Percentiles rank a stretch among this genome's conserved stretches.
Conservation (phyloP, 1,140 invertebrate genomes). For the Caenorhabditis elegans region DNA sequence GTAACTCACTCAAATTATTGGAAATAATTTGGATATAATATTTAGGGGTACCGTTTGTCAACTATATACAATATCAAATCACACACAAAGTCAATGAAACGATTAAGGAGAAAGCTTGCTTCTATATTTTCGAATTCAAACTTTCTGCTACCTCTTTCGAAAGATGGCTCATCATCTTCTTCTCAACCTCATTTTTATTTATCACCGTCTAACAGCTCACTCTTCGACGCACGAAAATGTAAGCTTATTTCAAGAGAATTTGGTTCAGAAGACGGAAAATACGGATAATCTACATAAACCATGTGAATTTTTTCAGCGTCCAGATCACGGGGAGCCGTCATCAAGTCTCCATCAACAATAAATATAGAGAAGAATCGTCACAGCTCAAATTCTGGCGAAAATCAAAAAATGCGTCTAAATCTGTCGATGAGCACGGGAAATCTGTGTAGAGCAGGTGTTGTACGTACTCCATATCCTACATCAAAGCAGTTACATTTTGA, state of each 20-base stretch:
- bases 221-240: background rate
- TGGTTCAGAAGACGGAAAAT: background rate
- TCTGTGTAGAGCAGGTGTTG: background rate
- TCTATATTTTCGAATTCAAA: background rate
- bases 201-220: slow-evolving; percentile 22
- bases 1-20: background rate
- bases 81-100: slow-evolving; percentile 34
- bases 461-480: background rate
- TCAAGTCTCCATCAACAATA: background rate
- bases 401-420: background rate
- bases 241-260: too few relatives aligned
- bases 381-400: background rate
- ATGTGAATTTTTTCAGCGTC: background rate
- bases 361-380: background rate
- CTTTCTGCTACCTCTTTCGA: background rate
- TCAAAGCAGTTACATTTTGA: background rate
- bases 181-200: slow-evolving; percentile 29
- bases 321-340: background rate
- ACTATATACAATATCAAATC: slow-evolving; percentile 46
- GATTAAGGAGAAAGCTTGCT: slow-evolving; percentile 25
- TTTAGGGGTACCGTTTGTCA: slow-evolving; percentile 47
- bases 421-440: background rate
- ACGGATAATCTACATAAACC: background rate
- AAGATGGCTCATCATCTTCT: background rate
- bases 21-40: background rate